A percentile compares a stretch with the other conserved stretches of the same genome.
Conservation (phyloP, 2,797 vertebrate species). For the Natrix natrix region DNA sequence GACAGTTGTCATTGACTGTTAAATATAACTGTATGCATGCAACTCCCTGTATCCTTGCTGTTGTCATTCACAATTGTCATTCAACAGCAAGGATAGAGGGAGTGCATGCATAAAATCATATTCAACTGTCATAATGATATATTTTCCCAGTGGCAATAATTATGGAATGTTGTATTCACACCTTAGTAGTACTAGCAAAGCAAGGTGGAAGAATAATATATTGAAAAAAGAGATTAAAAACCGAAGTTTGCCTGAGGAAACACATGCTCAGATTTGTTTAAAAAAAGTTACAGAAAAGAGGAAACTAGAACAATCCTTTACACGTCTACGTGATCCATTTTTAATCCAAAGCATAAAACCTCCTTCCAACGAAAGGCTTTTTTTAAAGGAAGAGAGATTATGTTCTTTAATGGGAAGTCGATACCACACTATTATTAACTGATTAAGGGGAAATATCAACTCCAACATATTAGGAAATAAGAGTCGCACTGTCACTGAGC, state of each 20-base stretch:
- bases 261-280: conserved; percentile 54
- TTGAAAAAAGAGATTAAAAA: conserved; percentile 57
- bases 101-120: conserved; percentile 48
- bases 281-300: conserved; percentile 29
- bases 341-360: conserved; percentile 50
- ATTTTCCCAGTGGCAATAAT: neutral
- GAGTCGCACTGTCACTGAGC: conserved; percentile 54
- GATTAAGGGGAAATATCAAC: conserved; percentile 47
- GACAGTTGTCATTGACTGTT: conserved; percentile 32
- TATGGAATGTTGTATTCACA: conserved; percentile 54
- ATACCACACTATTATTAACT: conserved; percentile 16
- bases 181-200: conserved; percentile 43
- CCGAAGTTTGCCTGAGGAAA: conserved; percentile 51
- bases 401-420: neutral
- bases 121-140: conserved; percentile 1
- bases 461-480: conserved; percentile 41
- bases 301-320: conserved; percentile 40
- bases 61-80: conserved; percentile 36
- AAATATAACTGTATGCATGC: conserved; percentile 42
- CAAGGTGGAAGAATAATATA: conserved; percentile 45
- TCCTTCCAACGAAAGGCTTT: conserved; percentile 47
- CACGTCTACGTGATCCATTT: conserved; percentile 39
- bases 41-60: conserved; percentile 58
- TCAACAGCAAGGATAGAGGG: conserved; percentile 54
- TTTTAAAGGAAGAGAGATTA: neutral